These are phyloP conservation scores for Rhagophthalmus giganteus DNA, from an alignment of 2,888 invertebrate species.

Conservation along the genomic window DNA sequence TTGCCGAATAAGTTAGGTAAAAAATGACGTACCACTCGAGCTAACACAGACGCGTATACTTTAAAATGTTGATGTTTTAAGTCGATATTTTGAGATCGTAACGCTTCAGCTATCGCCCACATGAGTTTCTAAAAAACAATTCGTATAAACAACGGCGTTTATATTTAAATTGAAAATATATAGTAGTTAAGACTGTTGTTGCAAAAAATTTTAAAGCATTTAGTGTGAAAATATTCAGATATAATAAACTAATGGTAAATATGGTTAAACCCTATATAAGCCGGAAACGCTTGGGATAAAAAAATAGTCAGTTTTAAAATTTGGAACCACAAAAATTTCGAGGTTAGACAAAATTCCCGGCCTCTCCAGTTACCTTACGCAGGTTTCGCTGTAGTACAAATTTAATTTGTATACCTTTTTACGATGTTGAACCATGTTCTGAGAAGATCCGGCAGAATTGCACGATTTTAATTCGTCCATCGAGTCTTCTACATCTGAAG, in stretches of 20 bases:
- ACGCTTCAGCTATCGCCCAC: conserved; percentile 79
- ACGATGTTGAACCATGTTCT: conserved; percentile 64
- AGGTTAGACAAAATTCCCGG: no score
- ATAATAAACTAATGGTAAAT: background rate
- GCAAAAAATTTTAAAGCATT: no score
- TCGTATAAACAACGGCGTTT: background rate
- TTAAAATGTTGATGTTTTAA: conserved; percentile 72
- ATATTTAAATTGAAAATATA: conserved; percentile 1
- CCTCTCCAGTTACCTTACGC: no score
- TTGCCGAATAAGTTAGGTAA: conserved; percentile 60
- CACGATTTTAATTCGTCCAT: conserved; percentile 16
- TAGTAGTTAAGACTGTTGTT: no score
- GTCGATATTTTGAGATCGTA: conserved; percentile 71
- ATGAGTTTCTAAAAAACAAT: conserved; percentile 66
- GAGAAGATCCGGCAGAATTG: conserved; percentile 30
- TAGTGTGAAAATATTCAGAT: background rate
- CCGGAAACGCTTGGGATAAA: background rate
- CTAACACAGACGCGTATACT: conserved; percentile 68
- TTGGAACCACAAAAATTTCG: background rate
- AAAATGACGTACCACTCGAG: conserved; percentile 67
- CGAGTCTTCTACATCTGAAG: conserved; percentile 59
- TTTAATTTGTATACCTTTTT: no score
- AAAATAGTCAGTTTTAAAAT: conserved; percentile 1
- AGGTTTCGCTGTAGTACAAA: no score
- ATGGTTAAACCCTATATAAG: background rate